Evolutionary conservation across 2,888 invertebrate genomes (phyloP).

Genomic region (Ormia ochracea): DNA sequence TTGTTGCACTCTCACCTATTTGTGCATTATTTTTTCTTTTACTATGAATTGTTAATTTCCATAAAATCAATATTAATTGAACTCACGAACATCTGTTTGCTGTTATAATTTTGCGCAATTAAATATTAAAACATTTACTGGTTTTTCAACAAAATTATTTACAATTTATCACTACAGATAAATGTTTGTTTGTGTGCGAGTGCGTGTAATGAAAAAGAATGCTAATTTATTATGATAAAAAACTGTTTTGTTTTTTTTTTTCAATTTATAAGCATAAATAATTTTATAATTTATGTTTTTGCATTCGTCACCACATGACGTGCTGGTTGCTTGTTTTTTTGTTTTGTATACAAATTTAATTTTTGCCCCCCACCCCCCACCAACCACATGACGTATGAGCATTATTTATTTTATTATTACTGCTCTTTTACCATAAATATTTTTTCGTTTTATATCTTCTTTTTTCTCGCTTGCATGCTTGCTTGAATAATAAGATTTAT

Average conservation of each 20-base stretch:
- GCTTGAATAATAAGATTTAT: conserved; percentile 19
- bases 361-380: not conserved
- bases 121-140: not conserved
- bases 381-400: conserved; percentile 33
- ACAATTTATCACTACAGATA: conserved; percentile 43
- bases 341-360: too few relatives aligned
- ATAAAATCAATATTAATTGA: not conserved
- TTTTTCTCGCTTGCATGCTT: not conserved
- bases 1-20: too few relatives aligned
- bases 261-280: not conserved
- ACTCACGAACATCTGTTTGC: too few relatives aligned
- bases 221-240: not conserved
- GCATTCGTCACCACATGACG: conserved; percentile 29
- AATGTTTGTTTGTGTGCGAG: conserved; percentile 25
- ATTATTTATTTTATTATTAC: conserved; percentile 36
- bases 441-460: not conserved
- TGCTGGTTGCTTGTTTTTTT: conserved; percentile 8
- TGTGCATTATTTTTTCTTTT: too few relatives aligned
- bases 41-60: not conserved
- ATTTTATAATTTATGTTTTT: conserved; percentile 31
- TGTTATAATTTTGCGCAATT: not conserved
- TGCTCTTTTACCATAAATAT: not conserved
- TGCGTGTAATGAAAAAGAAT: not conserved
- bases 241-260: not conserved
- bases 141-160: not conserved